phyloP scores from a whole-genome alignment of 2,797 vertebrate species.

The Anas flavirostris region DNA sequence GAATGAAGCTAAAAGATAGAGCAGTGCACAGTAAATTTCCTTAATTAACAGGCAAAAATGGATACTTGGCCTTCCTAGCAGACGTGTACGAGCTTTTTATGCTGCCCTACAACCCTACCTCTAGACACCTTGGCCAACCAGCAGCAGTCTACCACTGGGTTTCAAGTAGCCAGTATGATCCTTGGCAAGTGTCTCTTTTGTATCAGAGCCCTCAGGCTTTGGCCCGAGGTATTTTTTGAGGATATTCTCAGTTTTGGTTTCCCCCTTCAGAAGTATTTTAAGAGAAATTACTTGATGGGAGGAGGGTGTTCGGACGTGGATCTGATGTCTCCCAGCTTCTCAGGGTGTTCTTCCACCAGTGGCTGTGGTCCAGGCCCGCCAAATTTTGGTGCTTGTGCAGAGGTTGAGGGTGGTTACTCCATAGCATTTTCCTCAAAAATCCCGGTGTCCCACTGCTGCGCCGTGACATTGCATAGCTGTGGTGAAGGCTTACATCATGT shows the following conservation, averaged over 20 bases:
- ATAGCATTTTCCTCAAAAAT: conserved; percentile 26
- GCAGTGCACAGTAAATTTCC: rapidly evolving
- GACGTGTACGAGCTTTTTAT: background rate
- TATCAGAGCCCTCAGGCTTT: background rate
- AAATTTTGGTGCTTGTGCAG: background rate
- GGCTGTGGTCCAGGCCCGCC: background rate
- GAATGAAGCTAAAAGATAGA: background rate
- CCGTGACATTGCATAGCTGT: background rate
- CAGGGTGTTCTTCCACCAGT: background rate
- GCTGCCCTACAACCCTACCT: background rate
- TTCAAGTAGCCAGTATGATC: background rate
- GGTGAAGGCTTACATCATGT: background rate
- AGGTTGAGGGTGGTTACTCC: background rate
- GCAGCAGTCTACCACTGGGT: background rate
- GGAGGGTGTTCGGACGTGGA: background rate
- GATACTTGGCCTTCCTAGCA: background rate
- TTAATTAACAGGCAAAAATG: background rate
- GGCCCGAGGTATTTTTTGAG: background rate
- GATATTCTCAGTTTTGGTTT: background rate
- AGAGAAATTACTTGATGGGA: background rate
- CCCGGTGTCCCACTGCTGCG: background rate
- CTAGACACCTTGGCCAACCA: background rate
- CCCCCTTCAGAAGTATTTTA: background rate
- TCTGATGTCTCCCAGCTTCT: background rate
- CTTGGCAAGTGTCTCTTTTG: background rate